phyloP scores from a whole-genome alignment of 2,888 invertebrate species.

The Amphipoea oculea region DNA sequence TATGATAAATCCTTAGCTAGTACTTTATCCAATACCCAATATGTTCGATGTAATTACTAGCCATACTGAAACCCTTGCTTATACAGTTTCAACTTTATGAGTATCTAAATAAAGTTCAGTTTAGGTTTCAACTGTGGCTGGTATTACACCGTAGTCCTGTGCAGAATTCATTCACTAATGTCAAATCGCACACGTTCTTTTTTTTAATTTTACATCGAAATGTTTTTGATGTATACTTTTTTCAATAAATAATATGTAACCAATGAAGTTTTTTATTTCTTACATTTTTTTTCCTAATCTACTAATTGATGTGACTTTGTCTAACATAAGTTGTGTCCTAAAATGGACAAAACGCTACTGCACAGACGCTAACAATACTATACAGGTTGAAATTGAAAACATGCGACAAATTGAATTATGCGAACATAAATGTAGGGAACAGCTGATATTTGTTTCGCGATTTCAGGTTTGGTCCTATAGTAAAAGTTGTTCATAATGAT shows the following conservation, averaged over 20 bases:
- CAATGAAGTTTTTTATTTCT: conserved; percentile 68
- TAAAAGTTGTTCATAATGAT: too few relatives aligned
- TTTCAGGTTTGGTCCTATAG: too few relatives aligned
- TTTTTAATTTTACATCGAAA: conserved; percentile 88
- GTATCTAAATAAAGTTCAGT: conserved; percentile 32
- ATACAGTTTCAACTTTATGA: conserved; percentile 29
- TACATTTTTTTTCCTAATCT: background rate
- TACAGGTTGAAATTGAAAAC: too few relatives aligned
- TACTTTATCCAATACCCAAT: conserved; percentile 56
- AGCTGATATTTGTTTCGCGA: too few relatives aligned
- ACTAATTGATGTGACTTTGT: too few relatives aligned
- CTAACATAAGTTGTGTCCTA: too few relatives aligned
- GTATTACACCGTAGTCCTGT: conserved; percentile 55
- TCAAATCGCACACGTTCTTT: conserved; percentile 80
- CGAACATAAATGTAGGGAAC: too few relatives aligned
- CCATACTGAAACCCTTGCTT: conserved; percentile 22
- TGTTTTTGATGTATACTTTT: conserved; percentile 89
- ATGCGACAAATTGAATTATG: too few relatives aligned
- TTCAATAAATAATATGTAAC: conserved; percentile 88
- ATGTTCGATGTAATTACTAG: conserved; percentile 45
- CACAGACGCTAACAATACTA: too few relatives aligned
- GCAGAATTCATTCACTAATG: conserved; percentile 64
- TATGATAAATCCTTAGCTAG: conserved; percentile 61
- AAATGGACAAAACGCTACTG: too few relatives aligned
- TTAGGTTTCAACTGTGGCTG: conserved; percentile 46